Evolutionary conservation across 2,888 invertebrate species (phyloP).

Genomic region (Acrobasis suavella): DNA sequence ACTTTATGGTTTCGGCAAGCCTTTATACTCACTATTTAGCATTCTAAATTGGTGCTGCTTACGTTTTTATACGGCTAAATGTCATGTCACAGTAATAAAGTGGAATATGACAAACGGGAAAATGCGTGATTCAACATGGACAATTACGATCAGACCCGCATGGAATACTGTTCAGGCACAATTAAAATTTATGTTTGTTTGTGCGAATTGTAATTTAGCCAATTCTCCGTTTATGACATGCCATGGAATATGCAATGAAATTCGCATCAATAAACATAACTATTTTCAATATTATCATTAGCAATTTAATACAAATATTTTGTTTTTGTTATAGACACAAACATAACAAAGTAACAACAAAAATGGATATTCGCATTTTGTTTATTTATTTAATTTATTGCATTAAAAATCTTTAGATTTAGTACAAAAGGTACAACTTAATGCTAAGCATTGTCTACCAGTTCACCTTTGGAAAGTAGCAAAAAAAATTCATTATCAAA

Average conservation of each 20-base stretch:
- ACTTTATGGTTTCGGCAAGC: constrained; percentile 77
- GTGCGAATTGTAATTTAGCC: constrained; percentile 6
- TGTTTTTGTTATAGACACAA: too few species aligned
- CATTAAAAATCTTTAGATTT: too few species aligned
- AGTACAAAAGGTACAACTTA: too few species aligned
- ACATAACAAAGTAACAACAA: too few species aligned
- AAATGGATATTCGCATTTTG: too few species aligned
- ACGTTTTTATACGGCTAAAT: constrained; percentile 76
- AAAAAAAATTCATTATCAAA: too few species aligned
- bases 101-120: constrained; percentile 53
- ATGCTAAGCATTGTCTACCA: too few species aligned
- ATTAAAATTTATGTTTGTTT: constrained; percentile 39
- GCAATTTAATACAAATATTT: too few species aligned
- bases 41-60: constrained; percentile 74
- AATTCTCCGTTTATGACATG: not conserved
- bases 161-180: constrained; percentile 48
- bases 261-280: not conserved
- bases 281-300: too few species aligned
- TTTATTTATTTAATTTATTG: too few species aligned
- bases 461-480: too few species aligned
- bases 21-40: constrained; percentile 75
- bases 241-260: constrained; percentile 33
- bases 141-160: constrained; percentile 51
- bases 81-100: constrained; percentile 74
- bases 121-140: constrained; percentile 56